These are phyloP conservation scores for Diacarnus erythraeanus DNA, from an alignment of 37 sponge, comb jelly and placozoan genomes.

Conservation along the genomic window DNA sequence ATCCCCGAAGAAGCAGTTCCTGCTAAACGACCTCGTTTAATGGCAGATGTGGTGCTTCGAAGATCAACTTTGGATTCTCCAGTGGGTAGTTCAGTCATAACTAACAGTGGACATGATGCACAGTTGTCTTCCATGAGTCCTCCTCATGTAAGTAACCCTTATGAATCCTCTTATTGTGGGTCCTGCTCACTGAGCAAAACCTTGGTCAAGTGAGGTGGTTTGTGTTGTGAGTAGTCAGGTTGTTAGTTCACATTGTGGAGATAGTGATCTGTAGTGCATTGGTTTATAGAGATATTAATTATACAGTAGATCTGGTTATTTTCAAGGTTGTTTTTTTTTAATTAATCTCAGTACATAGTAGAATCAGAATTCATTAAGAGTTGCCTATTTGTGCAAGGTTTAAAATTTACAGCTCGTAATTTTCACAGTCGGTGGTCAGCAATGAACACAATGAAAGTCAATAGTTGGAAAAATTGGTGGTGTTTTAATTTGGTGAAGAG, in stretches of 20 bases:
- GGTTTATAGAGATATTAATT: background rate
- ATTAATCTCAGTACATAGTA: no score
- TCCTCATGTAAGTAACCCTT: constrained; percentile 10
- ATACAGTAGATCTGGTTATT: background rate
- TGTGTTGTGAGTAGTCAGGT: background rate
- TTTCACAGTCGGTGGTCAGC: no score
- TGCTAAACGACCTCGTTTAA: constrained; percentile 41
- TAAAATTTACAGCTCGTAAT: no score
- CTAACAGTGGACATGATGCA: background rate
- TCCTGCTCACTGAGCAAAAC: no score
- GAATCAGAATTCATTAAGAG: no score
- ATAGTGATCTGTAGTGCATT: background rate
- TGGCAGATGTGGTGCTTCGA: constrained; percentile 33
- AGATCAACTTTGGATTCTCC: no score
- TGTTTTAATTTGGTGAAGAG: no score
- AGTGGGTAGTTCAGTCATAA: background rate
- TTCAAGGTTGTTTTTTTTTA: background rate
- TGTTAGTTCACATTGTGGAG: background rate
- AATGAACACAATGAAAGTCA: no score
- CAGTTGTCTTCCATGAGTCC: constrained; percentile 9
- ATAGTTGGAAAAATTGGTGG: no score
- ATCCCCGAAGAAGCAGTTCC: constrained; percentile 11
- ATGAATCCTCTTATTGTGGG: background rate
- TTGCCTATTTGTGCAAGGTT: no score
- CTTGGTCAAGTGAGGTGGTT: background rate